Evolutionary conservation across 2,797 vertebrate species (phyloP), one percentile per base, ranked within the genome.

Genomic region (Gymnothorax javanicus): DNA sequence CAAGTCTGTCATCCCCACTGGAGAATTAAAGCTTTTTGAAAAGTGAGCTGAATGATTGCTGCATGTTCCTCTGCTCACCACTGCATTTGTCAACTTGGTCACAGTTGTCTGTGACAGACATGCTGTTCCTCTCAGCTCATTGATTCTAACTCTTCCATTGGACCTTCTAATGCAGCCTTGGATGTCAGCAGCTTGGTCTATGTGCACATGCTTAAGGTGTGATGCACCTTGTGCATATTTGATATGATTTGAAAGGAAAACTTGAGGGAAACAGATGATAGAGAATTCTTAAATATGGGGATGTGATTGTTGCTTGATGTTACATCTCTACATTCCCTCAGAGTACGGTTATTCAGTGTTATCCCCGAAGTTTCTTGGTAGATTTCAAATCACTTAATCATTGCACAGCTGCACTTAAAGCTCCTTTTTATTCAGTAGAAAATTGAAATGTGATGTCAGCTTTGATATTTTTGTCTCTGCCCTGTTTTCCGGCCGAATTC

Each of bases 391-490:
- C 64, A 2, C n/a, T n/a, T 75, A 75, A 57, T 82, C 79, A 56
- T 57, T 25, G 54, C 20, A n/a, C 52, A 82, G 25, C 15, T 52
- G 43, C 57, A n/a, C 27, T 52, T 86, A n/a, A 11, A 86, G 85
- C 64, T 33, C 5, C 11, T 82, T 25, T 69, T 59, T 4, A 33
- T 17, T 79, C 17, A 62, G 43, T n/a, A 79, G 33, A 60, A 77
- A 77, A 79, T 20, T 25, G 84, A 25, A 15, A 77, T 77, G 71
- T 67, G 58, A 82, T 67, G 25, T 52, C 13, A 5, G 50, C 77
- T 67, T 82, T 82, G 50, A 56, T 27, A 69, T 69, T n/a, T 69
- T 69, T 69, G n/a, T 27, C 11, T 69, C 71, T 75, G 13, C 71
- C 20, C 9, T 15, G 33, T 13, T 12, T 43, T 75, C 71, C 33